These are phyloP conservation scores for Neogobius melanostomus DNA, from an alignment of 2,113 vertebrate species.

Conservation along the genomic window DNA sequence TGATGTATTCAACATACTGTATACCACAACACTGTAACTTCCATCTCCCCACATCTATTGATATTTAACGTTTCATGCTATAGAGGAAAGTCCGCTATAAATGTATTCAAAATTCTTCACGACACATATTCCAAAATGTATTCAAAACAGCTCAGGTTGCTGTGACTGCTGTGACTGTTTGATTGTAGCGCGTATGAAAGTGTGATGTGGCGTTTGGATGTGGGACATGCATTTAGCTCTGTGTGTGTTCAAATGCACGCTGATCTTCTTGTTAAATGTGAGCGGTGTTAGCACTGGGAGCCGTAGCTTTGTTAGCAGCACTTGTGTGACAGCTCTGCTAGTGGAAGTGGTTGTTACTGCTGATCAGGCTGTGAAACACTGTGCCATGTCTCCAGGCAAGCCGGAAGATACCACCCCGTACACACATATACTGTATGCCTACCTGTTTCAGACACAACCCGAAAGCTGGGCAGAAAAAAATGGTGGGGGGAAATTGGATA, in stretches of 20 bases:
- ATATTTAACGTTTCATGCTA: no score
- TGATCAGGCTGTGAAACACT: conserved; percentile 70
- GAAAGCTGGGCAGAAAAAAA: conserved; percentile 23
- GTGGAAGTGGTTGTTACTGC: conserved; percentile 66
- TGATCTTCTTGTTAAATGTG: conserved; percentile 67
- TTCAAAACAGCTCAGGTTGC: background rate
- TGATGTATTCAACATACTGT: no score
- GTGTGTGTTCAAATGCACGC: conserved; percentile 50
- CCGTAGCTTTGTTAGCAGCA: conserved; percentile 64
- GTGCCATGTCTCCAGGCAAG: conserved; percentile 67
- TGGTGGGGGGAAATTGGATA: conserved; percentile 33
- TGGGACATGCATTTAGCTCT: conserved; percentile 41
- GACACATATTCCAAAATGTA: background rate
- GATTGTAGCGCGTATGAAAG: conserved; percentile 26
- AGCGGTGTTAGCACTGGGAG: conserved; percentile 65
- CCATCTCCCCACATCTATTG: no score
- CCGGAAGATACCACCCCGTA: conserved; percentile 55
- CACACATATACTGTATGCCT: background rate
- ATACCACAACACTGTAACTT: no score
- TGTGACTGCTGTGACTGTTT: background rate
- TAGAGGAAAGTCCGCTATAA: no score
- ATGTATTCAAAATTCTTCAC: background rate
- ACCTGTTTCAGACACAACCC: conserved; percentile 2
- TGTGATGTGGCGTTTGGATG: conserved; percentile 42
- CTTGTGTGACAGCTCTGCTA: conserved; percentile 64